Percentiles rank a stretch among this genome's conserved stretches.
Evolutionary conservation across 2,797 vertebrate genomes (phyloP).

Genomic region (Micropoecilia bifurca): DNA sequence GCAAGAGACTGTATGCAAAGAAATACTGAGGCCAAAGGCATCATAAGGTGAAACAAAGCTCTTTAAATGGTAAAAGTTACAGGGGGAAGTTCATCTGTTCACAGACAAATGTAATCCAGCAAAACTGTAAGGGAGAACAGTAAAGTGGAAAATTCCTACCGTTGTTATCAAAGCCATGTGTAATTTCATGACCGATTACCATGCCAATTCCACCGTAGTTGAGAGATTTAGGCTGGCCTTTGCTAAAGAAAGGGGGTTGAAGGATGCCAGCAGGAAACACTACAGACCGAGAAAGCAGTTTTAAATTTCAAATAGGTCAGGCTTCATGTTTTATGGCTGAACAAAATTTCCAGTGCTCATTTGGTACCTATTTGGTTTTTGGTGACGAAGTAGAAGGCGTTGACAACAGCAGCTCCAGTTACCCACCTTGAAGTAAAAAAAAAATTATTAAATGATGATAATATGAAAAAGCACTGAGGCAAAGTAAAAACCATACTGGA

Average conservation of each 20-base stretch:
- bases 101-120: conserved; percentile 22
- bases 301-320: neutral
- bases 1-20: neutral
- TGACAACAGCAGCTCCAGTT: conserved; percentile 94
- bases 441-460: neutral
- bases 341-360: conserved; percentile 43
- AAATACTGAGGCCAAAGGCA: neutral
- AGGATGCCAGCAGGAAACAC: conserved; percentile 97
- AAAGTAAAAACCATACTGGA: conserved; percentile 36
- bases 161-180: conserved; percentile 95
- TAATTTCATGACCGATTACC: conserved; percentile 98
- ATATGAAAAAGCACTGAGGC: neutral
- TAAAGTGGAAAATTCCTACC: conserved; percentile 78
- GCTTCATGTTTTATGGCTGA: neutral
- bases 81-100: conserved; percentile 21
- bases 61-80: conserved; percentile 31
- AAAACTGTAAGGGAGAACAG: conserved; percentile 27
- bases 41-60: conserved; percentile 13
- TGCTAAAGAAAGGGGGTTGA: conserved; percentile 95
- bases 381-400: conserved; percentile 94
- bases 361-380: conserved; percentile 95
- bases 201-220: conserved; percentile 96
- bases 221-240: conserved; percentile 89
- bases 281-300: conserved; percentile 49
- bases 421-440: conserved; percentile 88